Conservation (phyloP, 2,888 invertebrate species). For the Cacoxenus indagator region DNA sequence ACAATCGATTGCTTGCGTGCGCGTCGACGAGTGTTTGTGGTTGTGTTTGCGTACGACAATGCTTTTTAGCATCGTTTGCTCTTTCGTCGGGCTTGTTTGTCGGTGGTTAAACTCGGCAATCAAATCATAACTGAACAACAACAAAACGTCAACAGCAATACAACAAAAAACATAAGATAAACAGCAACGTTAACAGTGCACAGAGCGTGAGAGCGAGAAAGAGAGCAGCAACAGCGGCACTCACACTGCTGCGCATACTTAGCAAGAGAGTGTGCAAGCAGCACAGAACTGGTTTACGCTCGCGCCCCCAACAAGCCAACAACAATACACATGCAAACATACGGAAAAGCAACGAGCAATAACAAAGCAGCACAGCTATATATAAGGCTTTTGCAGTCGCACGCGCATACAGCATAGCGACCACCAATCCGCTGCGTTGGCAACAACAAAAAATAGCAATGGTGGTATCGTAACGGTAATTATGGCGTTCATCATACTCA, state of each 20-base stretch:
- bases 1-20: conserved; percentile 18
- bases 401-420: conserved; percentile 23
- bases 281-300: not conserved
- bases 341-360: conserved; percentile 2
- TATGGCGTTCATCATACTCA: conserved; percentile 69
- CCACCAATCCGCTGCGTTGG: conserved; percentile 55
- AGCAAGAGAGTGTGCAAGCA: not conserved
- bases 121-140: conserved; percentile 58
- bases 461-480: conserved; percentile 69
- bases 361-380: not conserved
- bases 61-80: conserved; percentile 48
- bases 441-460: conserved; percentile 63
- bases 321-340: not conserved
- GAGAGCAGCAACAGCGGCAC: not conserved
- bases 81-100: conserved; percentile 65
- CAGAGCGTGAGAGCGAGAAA: conserved; percentile 17
- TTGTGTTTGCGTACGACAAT: too few species aligned
- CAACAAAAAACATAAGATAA: conserved; percentile 19
- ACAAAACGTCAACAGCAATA: conserved; percentile 45
- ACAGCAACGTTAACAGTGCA: not conserved
- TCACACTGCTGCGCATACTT: not conserved
- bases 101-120: conserved; percentile 65
- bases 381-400: conserved; percentile 33
- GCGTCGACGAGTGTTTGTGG: conserved; percentile 17
- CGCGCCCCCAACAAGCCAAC: not conserved